Evolutionary conservation across 1,140 invertebrate species (phyloP).

Genomic region (Drusus annulatus): DNA sequence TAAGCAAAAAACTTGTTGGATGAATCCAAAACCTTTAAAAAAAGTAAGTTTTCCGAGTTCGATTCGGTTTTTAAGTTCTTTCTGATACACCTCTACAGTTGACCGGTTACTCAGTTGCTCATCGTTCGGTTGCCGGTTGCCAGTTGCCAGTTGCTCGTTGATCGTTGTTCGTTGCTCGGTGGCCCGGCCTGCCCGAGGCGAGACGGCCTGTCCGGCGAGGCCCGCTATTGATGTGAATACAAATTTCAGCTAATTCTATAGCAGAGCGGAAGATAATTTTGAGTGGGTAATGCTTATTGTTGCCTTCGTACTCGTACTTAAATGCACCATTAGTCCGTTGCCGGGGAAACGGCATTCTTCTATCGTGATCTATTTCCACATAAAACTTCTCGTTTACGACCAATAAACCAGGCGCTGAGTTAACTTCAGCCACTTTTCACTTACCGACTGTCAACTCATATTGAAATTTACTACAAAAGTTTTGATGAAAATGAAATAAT

Average conservation of each 20-base stretch:
- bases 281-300: constrained; percentile 41
- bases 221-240: constrained; percentile 56
- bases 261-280: constrained; percentile 53
- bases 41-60: too few species aligned
- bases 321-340: constrained; percentile 7
- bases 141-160: not conserved
- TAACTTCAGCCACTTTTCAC: too few species aligned
- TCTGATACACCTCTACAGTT: too few species aligned
- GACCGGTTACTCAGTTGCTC: too few species aligned
- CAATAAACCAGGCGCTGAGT: too few species aligned
- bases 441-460: too few species aligned
- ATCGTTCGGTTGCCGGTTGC: not conserved
- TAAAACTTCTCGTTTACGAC: not conserved
- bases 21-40: too few species aligned
- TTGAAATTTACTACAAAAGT: too few species aligned
- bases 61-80: too few species aligned
- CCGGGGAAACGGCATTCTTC: constrained; percentile 26
- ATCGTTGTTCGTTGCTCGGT: not conserved
- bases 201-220: constrained; percentile 42
- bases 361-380: constrained; percentile 4
- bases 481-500: too few species aligned
- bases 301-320: constrained; percentile 11
- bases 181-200: not conserved
- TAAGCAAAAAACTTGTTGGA: too few species aligned
- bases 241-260: constrained; percentile 58